A percentile compares a stretch with the other conserved stretches of the same genome.
phyloP scores from a whole-genome alignment of 2,797 vertebrate genomes.

The Labeo calbasu region DNA sequence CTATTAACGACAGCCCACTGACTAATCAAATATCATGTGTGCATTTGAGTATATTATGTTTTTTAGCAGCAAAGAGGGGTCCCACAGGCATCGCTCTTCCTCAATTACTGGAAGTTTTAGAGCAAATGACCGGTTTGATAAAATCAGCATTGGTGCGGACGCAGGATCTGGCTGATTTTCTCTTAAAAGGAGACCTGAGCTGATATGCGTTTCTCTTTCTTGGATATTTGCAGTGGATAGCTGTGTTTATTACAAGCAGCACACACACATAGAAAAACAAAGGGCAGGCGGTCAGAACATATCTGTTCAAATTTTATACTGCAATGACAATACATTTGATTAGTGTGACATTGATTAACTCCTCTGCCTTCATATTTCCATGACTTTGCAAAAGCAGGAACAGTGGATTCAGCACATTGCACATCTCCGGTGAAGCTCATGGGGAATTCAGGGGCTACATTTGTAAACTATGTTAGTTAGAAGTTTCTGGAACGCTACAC shows the following conservation, averaged over 20 bases:
- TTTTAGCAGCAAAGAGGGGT: constrained; percentile 47
- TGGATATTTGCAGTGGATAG: background rate
- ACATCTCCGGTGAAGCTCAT: constrained; percentile 35
- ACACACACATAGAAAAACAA: constrained; percentile 14
- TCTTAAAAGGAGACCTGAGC: constrained; percentile 29
- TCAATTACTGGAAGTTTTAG: constrained; percentile 45
- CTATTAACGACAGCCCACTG: constrained; percentile 24
- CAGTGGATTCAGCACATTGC: constrained; percentile 66
- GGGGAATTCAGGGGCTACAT: constrained; percentile 35
- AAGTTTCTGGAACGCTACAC: constrained; percentile 2
- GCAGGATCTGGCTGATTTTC: constrained; percentile 32
- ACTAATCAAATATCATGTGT: constrained; percentile 37
- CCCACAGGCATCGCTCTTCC: constrained; percentile 44
- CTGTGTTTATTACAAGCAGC: constrained; percentile 30
- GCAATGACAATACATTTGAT: constrained; percentile 70
- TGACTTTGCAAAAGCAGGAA: constrained; percentile 70
- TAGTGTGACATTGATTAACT: constrained; percentile 72
- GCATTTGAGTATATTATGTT: constrained; percentile 51
- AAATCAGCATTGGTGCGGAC: constrained; percentile 45
- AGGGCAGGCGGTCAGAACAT: constrained; percentile 57
- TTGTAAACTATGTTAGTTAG: constrained; percentile 17
- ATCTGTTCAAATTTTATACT: constrained; percentile 68
- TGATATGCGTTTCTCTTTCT: constrained; percentile 33
- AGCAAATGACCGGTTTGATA: constrained; percentile 57
- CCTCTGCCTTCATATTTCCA: constrained; percentile 61